Base-by-base conservation (phyloP, 2,888 invertebrate species). In the Hirudinaria manillensis region DNA sequence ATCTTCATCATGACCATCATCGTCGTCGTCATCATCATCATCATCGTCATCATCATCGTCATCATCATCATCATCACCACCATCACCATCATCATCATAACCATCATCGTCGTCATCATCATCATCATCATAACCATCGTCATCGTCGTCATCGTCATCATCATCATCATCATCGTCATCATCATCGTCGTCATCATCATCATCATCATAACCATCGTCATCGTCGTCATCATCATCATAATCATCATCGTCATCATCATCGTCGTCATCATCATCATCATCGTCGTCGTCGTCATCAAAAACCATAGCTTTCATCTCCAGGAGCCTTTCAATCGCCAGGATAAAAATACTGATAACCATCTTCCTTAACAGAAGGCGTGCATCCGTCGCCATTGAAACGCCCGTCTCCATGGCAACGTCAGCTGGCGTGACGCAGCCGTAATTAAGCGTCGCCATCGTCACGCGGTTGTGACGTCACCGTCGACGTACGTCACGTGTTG, bases 221-320 rank as follows among this genome's bases (percentile, higher is more conserved):
- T 45, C 51, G 32, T 67, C 51, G 45, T 45, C 56, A 10, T 56
- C 72, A 55, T 32, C 36, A 36, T 53, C 61, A 72, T 56, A 29
- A 75, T 72, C 56, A 75, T 72, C 71, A 72, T 75, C 71, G 55
- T 71, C 75, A 75, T 72, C 75, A 75, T 75, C 75, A 75, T 75
- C 75, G 70, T 75, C 72, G 38, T 72, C 70, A 34, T 27, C 70
- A 70, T 70, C 70, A 45, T 70, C 70, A 70, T 38, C 70, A 70
- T 24, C 21, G 34, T 27, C 29, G 34, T 32, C 29, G 34, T 65
- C 65, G 29, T 21, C 65, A 65, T 21, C 65, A 65, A n/a, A n/a
- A n/a, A 75, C 56, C 71, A 72, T 75, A 56, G 55, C 55, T 71
- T 72, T 72, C 75, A 75, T 45, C 45, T 16, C 16, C 45, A 10